phyloP scores from a whole-genome alignment of 2,797 vertebrate species.

The Epinephelus malabaricus region DNA sequence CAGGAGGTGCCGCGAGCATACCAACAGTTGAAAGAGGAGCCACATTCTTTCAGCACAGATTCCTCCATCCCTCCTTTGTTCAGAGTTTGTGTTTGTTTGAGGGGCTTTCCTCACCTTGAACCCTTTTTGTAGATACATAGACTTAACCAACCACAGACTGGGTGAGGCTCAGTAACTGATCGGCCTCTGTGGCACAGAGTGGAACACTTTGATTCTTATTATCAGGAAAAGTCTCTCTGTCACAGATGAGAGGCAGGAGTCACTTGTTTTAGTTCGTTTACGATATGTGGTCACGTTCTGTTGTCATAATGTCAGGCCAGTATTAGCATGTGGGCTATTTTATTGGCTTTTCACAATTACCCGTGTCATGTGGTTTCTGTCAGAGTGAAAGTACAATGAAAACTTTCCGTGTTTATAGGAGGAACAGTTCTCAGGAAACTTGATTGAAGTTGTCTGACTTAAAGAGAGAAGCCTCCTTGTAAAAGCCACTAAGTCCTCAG shows the following conservation, averaged over 20 bases:
- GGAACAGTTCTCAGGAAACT: slow-evolving; percentile 61
- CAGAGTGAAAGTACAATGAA: slow-evolving; percentile 73
- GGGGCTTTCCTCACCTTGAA: slow-evolving; percentile 78
- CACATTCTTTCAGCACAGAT: slow-evolving; percentile 80
- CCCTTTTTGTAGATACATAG: slow-evolving; percentile 55
- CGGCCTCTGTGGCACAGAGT: slow-evolving; percentile 27
- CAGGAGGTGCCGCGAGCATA: slow-evolving; percentile 79
- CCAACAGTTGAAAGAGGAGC: slow-evolving; percentile 83
- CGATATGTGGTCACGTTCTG: slow-evolving; percentile 55
- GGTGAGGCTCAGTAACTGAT: slow-evolving; percentile 12
- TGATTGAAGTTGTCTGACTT: slow-evolving; percentile 67
- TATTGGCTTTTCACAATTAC: slow-evolving; percentile 68
- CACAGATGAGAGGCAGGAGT: slow-evolving; percentile 30
- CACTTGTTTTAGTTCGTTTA: slow-evolving; percentile 46
- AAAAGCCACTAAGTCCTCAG: slow-evolving; percentile 75
- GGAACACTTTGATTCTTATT: slow-evolving; percentile 32
- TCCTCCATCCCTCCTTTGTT: slow-evolving; percentile 80
- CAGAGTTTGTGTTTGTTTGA: slow-evolving; percentile 76
- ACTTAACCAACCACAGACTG: slow-evolving; percentile 51
- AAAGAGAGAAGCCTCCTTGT: slow-evolving; percentile 71
- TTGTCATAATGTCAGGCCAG: slow-evolving; percentile 65
- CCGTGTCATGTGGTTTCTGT: slow-evolving; percentile 74
- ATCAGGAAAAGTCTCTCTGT: slow-evolving; percentile 18
- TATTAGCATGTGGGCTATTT: slow-evolving; percentile 71
- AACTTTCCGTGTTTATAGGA: slow-evolving; percentile 64